Evolutionary conservation across 1,140 invertebrate genomes (phyloP).

Genomic region (Argopecten irradians): DNA sequence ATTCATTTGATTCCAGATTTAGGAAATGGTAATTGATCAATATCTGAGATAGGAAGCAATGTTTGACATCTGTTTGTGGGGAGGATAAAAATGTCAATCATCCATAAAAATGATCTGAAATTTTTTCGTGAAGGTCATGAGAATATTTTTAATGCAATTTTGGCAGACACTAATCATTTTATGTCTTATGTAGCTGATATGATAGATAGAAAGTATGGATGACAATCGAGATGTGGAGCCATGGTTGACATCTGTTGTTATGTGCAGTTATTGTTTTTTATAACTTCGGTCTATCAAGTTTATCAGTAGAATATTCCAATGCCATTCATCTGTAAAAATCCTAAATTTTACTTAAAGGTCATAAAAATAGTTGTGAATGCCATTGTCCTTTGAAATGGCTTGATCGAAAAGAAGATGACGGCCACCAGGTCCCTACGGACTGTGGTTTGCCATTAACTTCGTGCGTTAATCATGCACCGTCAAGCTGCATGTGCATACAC

Average conservation of each 20-base stretch:
- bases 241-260: too few species aligned
- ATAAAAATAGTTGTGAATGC: too few species aligned
- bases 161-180: too few species aligned
- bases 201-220: too few species aligned
- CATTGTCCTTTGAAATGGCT: background rate
- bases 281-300: too few species aligned
- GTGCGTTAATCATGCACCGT: background rate
- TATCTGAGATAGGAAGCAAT: background rate
- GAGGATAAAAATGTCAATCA: too few species aligned
- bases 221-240: too few species aligned
- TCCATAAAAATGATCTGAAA: background rate
- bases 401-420: background rate
- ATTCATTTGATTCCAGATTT: background rate
- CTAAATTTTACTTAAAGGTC: too few species aligned
- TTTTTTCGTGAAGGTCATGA: background rate
- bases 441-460: background rate
- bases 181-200: too few species aligned
- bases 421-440: background rate
- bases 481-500: conserved; percentile 12
- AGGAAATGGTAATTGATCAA: background rate
- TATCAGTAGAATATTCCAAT: too few species aligned
- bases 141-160: background rate
- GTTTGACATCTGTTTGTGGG: background rate
- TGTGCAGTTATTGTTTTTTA: too few species aligned
- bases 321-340: too few species aligned